phyloP scores from a whole-genome alignment of 2,113 vertebrate genomes.

The Athene noctua region DNA sequence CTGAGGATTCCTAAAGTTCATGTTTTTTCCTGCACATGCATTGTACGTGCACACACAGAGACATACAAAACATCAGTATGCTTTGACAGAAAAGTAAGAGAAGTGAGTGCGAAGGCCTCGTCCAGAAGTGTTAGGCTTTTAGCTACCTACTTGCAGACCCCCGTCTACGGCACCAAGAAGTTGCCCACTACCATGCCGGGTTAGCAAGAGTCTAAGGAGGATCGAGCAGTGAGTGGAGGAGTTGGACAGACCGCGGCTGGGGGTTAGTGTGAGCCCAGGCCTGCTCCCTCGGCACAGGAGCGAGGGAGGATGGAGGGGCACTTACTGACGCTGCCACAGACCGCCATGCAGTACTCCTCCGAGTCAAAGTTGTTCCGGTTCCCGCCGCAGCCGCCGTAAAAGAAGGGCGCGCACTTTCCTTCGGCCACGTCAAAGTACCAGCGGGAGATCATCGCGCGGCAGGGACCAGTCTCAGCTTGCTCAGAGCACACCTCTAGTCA shows the following conservation, averaged over 20 bases:
- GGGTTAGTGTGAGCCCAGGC: constrained; percentile 73
- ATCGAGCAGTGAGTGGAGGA: not conserved
- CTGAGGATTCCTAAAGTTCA: not conserved
- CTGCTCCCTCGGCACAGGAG: constrained; percentile 15
- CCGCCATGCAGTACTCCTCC: constrained; percentile 96
- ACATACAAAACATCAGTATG: not conserved
- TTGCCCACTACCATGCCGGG: constrained; percentile 25
- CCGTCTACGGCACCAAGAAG: not conserved
- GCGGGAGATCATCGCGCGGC: constrained; percentile 94
- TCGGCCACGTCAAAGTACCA: constrained; percentile 96
- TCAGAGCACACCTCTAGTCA: constrained; percentile 97
- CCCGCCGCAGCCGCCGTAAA: constrained; percentile 98
- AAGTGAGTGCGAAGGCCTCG: accelerated
- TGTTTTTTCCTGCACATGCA: not conserved
- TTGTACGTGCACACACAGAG: not conserved
- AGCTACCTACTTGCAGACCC: not conserved
- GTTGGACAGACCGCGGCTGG: constrained; percentile 9
- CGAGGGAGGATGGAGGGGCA: constrained; percentile 65
- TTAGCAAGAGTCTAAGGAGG: constrained; percentile 29
- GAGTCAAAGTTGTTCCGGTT: constrained; percentile 99
- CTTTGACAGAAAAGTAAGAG: not conserved
- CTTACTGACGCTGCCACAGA: constrained; percentile 98
- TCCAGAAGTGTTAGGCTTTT: not conserved
- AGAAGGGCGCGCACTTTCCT: constrained; percentile 91
- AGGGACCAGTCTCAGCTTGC: constrained; percentile 93